These are phyloP conservation scores for Heliornis fulica DNA, from an alignment of 2,113 vertebrate genomes.

Conservation along the genomic window DNA sequence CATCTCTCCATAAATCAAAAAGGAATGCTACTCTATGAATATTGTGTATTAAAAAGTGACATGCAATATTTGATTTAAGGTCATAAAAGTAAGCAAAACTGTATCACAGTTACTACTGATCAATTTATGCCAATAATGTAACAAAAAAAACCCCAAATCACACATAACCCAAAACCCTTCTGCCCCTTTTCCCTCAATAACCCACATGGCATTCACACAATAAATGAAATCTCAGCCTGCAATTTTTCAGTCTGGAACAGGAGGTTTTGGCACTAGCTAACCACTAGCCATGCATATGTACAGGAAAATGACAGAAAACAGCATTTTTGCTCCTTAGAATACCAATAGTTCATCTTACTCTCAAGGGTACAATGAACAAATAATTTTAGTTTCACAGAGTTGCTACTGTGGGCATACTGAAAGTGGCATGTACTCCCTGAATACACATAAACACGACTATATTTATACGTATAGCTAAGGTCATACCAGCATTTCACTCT, in stretches of 20 bases:
- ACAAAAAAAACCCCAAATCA: neutral
- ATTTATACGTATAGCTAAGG: neutral
- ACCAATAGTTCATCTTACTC: neutral
- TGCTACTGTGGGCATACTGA: neutral
- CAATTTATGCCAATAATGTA: neutral
- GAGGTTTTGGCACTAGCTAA: neutral
- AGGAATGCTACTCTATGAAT: accelerated
- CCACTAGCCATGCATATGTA: neutral
- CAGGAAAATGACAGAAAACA: neutral
- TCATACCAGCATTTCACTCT: neutral
- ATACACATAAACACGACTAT: neutral
- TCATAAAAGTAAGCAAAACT: neutral
- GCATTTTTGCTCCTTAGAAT: neutral
- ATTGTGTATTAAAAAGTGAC: neutral
- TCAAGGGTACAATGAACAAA: neutral
- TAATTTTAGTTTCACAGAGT: neutral
- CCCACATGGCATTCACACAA: neutral
- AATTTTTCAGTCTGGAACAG: neutral
- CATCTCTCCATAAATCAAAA: neutral
- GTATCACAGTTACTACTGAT: neutral
- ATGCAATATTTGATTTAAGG: neutral
- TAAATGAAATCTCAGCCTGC: neutral
- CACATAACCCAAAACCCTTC: neutral
- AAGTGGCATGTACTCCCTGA: neutral
- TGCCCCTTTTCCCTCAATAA: neutral